A percentile compares a stretch with the other conserved stretches of the same genome.
Conservation (phyloP, 2,888 invertebrate species). For the Heteromyza rotundicornis region DNA sequence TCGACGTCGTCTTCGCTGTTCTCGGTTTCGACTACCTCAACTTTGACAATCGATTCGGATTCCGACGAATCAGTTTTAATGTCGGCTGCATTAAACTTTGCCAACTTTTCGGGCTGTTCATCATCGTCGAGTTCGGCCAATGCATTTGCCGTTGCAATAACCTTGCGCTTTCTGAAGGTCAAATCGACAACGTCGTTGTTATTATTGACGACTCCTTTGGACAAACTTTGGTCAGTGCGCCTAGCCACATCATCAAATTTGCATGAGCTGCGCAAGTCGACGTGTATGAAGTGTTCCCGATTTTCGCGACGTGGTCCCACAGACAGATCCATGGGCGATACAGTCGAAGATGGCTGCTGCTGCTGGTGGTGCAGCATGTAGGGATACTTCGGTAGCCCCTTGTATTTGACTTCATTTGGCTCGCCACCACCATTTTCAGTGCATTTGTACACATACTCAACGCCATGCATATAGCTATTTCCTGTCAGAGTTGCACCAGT, state of each 20-base stretch:
- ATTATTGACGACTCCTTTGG: not conserved
- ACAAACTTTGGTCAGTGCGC: too few relatives aligned
- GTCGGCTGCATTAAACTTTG: slow-evolving; percentile 33
- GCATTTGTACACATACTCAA: slow-evolving; percentile 31
- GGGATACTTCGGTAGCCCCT: slow-evolving; percentile 23
- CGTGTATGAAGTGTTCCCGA: slow-evolving; percentile 30
- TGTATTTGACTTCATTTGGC: not conserved
- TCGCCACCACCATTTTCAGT: slow-evolving; percentile 5
- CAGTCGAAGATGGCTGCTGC: slow-evolving; percentile 26
- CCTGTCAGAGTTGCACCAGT: slow-evolving; percentile 34
- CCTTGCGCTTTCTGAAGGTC: slow-evolving; percentile 55
- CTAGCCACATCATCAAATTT: not conserved
- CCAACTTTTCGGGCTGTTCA: slow-evolving; percentile 46
- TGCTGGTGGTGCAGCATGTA: too few relatives aligned
- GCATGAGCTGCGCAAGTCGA: not conserved
- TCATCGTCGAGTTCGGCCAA: slow-evolving; percentile 11
- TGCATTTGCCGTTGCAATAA: slow-evolving; percentile 28
- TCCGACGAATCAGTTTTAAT: not conserved
- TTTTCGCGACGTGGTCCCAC: slow-evolving; percentile 45
- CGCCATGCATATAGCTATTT: slow-evolving; percentile 40
- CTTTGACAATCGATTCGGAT: not conserved
- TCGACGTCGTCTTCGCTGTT: slow-evolving; percentile 32
- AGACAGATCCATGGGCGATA: slow-evolving; percentile 58
- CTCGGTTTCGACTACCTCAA: not conserved
- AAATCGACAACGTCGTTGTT: slow-evolving; percentile 47